Evolutionary conservation across 2,797 vertebrate genomes (phyloP).

Genomic region (Spinibarbus caldwelli): DNA sequence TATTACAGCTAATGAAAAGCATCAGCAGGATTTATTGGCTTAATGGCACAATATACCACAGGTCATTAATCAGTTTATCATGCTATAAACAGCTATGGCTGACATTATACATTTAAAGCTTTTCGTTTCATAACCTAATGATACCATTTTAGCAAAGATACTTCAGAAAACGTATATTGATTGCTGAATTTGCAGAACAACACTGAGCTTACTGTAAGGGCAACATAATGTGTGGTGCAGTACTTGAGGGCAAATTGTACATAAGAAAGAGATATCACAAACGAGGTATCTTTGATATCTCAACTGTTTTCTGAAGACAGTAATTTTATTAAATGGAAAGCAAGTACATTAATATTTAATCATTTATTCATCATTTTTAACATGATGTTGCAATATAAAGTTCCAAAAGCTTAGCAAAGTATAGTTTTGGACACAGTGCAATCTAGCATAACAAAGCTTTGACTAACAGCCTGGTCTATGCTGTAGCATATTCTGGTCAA

Average conservation of each 20-base stretch:
- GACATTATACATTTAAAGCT: conserved; percentile 63
- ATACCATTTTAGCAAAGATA: conserved; percentile 52
- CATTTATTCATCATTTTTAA: background rate
- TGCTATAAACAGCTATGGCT: conserved; percentile 52
- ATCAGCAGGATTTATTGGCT: conserved; percentile 66
- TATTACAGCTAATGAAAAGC: conserved; percentile 67
- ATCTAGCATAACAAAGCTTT: background rate
- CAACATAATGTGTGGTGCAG: background rate
- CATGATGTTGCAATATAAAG: background rate
- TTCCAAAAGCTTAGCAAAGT: background rate
- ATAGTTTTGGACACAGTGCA: background rate
- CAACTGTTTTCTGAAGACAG: background rate
- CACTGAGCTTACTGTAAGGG: background rate
- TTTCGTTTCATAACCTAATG: conserved; percentile 51
- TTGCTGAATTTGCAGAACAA: conserved; percentile 3
- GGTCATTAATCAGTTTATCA: conserved; percentile 69
- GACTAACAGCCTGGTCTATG: background rate
- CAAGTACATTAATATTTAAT: background rate
- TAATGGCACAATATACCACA: conserved; percentile 69
- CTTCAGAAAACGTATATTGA: conserved; percentile 12
- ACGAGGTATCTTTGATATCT: background rate
- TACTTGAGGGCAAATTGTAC: background rate
- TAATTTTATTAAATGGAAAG: background rate
- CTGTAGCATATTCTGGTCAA: background rate
- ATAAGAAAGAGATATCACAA: background rate